These are phyloP conservation scores for Pelobates fuscus DNA, from an alignment of 2,113 vertebrate genomes.

Conservation along the genomic window DNA sequence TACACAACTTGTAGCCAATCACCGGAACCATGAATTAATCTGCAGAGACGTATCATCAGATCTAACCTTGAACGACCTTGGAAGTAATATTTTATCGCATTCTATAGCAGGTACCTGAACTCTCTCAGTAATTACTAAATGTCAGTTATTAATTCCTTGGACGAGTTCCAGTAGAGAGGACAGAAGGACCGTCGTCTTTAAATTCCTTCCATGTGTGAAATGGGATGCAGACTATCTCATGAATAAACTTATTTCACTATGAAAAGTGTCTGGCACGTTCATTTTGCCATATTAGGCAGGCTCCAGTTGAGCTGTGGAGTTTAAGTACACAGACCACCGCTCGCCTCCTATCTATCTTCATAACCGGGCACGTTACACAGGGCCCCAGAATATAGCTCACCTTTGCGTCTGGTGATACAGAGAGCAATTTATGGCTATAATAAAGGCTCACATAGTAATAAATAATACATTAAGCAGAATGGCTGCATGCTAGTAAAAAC, in stretches of 20 bases:
- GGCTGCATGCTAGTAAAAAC: too few relatives aligned
- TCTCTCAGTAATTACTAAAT: neutral
- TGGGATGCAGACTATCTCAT: neutral
- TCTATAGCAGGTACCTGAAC: neutral
- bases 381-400: neutral
- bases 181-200: neutral
- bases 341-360: neutral
- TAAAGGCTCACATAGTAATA: too few relatives aligned
- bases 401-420: too few relatives aligned
- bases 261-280: neutral
- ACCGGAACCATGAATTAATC: conserved; percentile 5
- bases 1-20: neutral
- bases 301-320: neutral
- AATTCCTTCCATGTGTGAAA: neutral
- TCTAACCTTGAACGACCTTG: neutral
- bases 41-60: neutral
- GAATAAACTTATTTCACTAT: neutral
- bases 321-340: neutral
- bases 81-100: neutral
- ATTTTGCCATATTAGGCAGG: neutral
- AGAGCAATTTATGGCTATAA: too few relatives aligned
- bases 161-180: neutral
- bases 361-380: neutral
- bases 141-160: neutral
- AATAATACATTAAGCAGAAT: too few relatives aligned